These are phyloP conservation scores for Thysanoteuthis rhombus DNA, from an alignment of 2,888 invertebrate species.

Conservation along the genomic window DNA sequence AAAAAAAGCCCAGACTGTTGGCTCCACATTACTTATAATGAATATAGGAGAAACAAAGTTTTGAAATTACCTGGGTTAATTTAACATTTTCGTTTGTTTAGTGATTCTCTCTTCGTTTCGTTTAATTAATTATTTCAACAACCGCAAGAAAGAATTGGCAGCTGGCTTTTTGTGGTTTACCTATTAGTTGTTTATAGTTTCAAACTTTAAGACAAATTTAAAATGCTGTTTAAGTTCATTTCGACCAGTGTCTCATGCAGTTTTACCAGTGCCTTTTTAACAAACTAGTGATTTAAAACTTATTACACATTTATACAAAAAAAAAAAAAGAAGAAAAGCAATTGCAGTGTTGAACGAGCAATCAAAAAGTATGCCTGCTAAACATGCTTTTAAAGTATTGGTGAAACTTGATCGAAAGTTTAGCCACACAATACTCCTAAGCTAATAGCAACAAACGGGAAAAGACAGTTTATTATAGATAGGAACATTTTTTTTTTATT, in stretches of 20 bases:
- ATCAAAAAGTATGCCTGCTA: neutral
- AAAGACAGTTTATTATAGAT: too few species aligned
- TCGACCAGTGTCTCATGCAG: neutral
- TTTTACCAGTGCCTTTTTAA: neutral
- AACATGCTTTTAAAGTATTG: neutral
- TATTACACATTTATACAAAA: neutral
- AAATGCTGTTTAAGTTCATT: neutral
- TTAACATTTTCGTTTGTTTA: neutral
- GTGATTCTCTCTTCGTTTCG: neutral
- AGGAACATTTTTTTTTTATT: too few species aligned
- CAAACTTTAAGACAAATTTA: neutral
- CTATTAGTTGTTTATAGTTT: neutral
- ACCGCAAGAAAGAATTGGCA: neutral
- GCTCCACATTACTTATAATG: neutral
- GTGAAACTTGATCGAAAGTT: neutral
- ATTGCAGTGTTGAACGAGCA: too few species aligned
- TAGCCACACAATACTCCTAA: neutral
- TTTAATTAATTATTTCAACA: too few species aligned
- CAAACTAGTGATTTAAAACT: neutral
- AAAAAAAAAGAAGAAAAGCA: neutral
- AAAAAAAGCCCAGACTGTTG: neutral
- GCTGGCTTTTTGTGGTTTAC: neutral
- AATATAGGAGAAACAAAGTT: neutral
- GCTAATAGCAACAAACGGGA: too few species aligned
- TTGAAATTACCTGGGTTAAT: neutral